Conservation (phyloP, 2,888 invertebrate species). For the Acronicta leporina region DNA sequence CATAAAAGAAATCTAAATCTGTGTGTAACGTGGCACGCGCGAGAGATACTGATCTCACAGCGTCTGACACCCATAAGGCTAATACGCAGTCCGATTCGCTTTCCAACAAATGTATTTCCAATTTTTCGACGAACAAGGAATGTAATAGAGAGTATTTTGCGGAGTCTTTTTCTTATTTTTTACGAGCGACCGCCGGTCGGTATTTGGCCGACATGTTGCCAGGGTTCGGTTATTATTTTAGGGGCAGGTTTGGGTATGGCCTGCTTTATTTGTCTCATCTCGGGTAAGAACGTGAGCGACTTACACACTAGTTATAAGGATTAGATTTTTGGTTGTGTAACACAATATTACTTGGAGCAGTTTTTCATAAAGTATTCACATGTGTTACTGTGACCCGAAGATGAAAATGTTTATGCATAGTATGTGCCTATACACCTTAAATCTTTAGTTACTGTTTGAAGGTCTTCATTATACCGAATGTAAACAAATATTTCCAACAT, state of each 20-base stretch:
- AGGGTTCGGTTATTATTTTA: constrained; percentile 82
- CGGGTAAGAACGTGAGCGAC: constrained; percentile 53
- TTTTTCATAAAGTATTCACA: constrained; percentile 17
- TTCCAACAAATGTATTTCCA: constrained; percentile 80
- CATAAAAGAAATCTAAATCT: constrained; percentile 48
- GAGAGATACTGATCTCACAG: constrained; percentile 54
- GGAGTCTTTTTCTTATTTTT: constrained; percentile 83
- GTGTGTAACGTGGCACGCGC: constrained; percentile 32
- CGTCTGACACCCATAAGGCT: constrained; percentile 47
- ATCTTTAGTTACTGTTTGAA: too few relatives aligned
- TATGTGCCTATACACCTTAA: too few relatives aligned
- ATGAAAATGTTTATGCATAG: too few relatives aligned
- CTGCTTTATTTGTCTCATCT: constrained; percentile 68
- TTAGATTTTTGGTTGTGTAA: constrained; percentile 47
- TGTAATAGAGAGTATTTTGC: constrained; percentile 84
- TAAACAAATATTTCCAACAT: too few relatives aligned
- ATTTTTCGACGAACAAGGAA: constrained; percentile 74
- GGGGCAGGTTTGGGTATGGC: constrained; percentile 66
- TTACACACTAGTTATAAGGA: constrained; percentile 36
- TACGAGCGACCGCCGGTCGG: constrained; percentile 77
- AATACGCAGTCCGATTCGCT: constrained; percentile 60
- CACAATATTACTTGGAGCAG: constrained; percentile 54
- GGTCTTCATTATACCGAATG: too few relatives aligned
- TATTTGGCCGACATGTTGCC: constrained; percentile 85
- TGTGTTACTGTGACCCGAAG: not conserved